Base-by-base conservation (phyloP, 2,888 invertebrate genomes). In the Patella pellucida region DNA sequence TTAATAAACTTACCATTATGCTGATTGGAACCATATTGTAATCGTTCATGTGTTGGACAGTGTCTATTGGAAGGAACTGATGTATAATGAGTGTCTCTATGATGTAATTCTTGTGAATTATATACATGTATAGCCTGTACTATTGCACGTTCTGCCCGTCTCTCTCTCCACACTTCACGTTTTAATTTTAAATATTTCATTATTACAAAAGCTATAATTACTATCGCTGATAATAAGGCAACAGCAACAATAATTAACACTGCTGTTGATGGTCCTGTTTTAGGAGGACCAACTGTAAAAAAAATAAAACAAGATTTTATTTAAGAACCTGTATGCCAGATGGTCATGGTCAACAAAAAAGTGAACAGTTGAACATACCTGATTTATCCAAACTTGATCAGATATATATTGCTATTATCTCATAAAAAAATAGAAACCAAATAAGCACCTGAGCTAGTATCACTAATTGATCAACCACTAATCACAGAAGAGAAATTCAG, bases 171-270 rank as follows among this genome's bases (percentile, higher is more conserved):
- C 52, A 74, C 54, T 15, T 56, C 51, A 69, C 52, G 69, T 50
- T 74, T 74, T 31, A 74, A 52, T n/a, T 52, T 68, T 27, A 69
- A 54, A 50, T 74, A 23, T 62, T 62, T 62, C 11, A 62, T 23
- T 62, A 62, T 23, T 62, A 62, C 19, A 23, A 62, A 23, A 19
- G 62, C 19, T 19, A 62, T 62, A 69, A 52, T 54, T 75, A 75
- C 62, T 75, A 81, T 70, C 72, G 76, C 68, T 41, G 69, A 51
- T 12, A 52, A n/a, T 51, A 70, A 50, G 14, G 70, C 62, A 14
- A 56, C 51, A 4, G 54, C 50, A 54, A 81, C 80, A 19, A 80
- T 76, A 16, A 82, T 79, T 9, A 83, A 78, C 50, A 83, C 70
- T 19, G 74, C 76, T n/a, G 75, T 71, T 11, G 81, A 81, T 15